Evolutionary conservation across 2,888 invertebrate genomes (phyloP), one percentile per base, ranked within the genome.

Genomic region (Melanostoma mellinum): DNA sequence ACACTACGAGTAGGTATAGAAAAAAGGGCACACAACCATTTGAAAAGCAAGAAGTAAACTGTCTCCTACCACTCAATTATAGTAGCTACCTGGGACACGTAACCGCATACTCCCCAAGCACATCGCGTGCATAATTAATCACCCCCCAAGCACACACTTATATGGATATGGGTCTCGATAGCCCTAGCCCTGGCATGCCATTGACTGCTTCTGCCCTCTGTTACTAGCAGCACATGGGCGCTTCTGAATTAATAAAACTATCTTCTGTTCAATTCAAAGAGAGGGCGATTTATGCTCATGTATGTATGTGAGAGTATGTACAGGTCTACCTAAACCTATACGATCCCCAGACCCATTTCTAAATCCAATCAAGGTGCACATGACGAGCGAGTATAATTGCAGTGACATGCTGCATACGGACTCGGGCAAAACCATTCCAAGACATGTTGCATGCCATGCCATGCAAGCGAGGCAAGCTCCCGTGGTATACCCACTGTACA

Each of bases 111-210:
- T 72, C 65, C 68, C 42, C 69, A 69, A 71, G 69, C 67, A 63
- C 74, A 85, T 80, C 85, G 85, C 75, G 85, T 85, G 85, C 85
- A 85, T 85, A 80, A 76, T 80, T 85, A 85, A 85, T 85, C 85
- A 85, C 80, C 78, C 74, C 30, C n/a, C 50, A 42, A 58, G 46
- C 53, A 36, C 44, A 42, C 33, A 67, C 44, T 50, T 52, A 71
- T 42, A 56, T 75, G 44, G 30, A 63, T 63, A 67, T 55, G 67
- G 72, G 35, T 55, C 53, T 52, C 52, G 53, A 20, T 8, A n/a
- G 36, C 61, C 48, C 63, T 48, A 6, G 6, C 32, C 50, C 3
- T 55, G 30, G 5, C 56, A 42, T 60, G 76, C 69, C 40, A 56
- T 48, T n/a, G 50, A 77, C 36, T 63, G 36, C 46, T 46, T 36